Conservation (phyloP, 2,797 vertebrate genomes). For the Hozukius guyotensis region DNA sequence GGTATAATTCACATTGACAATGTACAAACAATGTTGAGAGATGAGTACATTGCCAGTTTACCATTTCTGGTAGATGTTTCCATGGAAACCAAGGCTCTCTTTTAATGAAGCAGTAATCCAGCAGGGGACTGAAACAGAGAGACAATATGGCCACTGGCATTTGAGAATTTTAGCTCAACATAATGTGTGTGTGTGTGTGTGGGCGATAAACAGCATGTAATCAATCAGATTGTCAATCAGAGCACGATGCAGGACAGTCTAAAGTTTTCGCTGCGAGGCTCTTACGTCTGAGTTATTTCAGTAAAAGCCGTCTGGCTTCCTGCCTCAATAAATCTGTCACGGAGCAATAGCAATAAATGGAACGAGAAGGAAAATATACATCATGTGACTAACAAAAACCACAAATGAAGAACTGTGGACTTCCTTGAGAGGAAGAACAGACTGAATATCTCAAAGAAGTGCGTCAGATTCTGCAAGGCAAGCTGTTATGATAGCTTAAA, state of each 20-base stretch:
- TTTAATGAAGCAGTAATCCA: slow-evolving; percentile 71
- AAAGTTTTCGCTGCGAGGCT: slow-evolving; percentile 41
- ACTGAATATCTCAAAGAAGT: slow-evolving; percentile 3
- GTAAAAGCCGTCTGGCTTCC: slow-evolving; percentile 50
- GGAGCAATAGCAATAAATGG: slow-evolving; percentile 37
- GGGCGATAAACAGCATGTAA: slow-evolving; percentile 19
- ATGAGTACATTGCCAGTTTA: slow-evolving; percentile 48
- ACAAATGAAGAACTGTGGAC: slow-evolving; percentile 40
- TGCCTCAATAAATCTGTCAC: slow-evolving; percentile 53
- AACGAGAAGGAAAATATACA: slow-evolving; percentile 41
- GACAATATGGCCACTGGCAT: slow-evolving; percentile 64
- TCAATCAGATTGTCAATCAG: slow-evolving; percentile 58
- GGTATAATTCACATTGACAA: slow-evolving; percentile 25
- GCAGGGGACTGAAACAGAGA: slow-evolving; percentile 55
- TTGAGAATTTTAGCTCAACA: slow-evolving; percentile 43
- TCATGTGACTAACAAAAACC: slow-evolving; percentile 29
- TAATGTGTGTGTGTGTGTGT: slow-evolving; percentile 4
- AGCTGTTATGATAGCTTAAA: not conserved
- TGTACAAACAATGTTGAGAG: slow-evolving; percentile 22
- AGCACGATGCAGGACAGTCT: slow-evolving; percentile 7
- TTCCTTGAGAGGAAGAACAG: slow-evolving; percentile 13
- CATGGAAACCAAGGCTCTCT: slow-evolving; percentile 65
- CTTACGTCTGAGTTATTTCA: slow-evolving; percentile 41
- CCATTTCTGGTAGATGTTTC: slow-evolving; percentile 61
- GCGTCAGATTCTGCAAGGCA: slow-evolving; percentile 13